These are phyloP conservation scores for Sphenopsis melanotis DNA, from an alignment of 2,797 vertebrate species.

Conservation along the genomic window DNA sequence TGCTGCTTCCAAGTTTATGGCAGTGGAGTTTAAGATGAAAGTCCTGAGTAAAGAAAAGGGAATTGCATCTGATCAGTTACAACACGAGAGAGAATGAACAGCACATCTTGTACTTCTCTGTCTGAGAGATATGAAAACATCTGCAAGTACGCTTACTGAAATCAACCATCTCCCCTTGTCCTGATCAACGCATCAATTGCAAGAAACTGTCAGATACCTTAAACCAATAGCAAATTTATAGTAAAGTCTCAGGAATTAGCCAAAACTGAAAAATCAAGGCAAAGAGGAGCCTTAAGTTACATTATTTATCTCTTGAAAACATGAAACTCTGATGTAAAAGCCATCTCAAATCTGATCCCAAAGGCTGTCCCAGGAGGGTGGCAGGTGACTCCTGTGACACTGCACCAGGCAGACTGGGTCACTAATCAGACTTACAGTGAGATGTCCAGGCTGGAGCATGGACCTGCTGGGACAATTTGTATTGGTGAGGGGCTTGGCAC, in stretches of 20 bases:
- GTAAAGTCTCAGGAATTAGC: not conserved
- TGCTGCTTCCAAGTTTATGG: not conserved
- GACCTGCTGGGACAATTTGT: not conserved
- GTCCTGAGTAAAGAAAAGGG: slow-evolving; percentile 13
- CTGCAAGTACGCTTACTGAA: not conserved
- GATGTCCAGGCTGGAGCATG: not conserved
- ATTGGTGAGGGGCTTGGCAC: not conserved
- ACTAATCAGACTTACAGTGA: fast-evolving
- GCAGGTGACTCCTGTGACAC: not conserved
- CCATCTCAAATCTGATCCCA: not conserved
- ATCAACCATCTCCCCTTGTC: not conserved
- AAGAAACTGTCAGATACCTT: not conserved
- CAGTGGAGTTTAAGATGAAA: not conserved
- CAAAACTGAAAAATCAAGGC: not conserved
- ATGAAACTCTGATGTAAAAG: not conserved
- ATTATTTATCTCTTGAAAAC: not conserved
- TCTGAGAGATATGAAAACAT: not conserved
- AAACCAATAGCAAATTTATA: not conserved
- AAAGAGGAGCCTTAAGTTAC: not conserved
- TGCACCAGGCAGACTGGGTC: not conserved
- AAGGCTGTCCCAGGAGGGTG: not conserved
- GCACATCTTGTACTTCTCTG: slow-evolving; percentile 16
- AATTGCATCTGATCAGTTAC: slow-evolving; percentile 36
- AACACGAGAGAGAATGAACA: slow-evolving; percentile 8
- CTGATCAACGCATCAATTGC: not conserved